Evolutionary conservation across 2,888 invertebrate species (phyloP).

Genomic region (Tachina fera): DNA sequence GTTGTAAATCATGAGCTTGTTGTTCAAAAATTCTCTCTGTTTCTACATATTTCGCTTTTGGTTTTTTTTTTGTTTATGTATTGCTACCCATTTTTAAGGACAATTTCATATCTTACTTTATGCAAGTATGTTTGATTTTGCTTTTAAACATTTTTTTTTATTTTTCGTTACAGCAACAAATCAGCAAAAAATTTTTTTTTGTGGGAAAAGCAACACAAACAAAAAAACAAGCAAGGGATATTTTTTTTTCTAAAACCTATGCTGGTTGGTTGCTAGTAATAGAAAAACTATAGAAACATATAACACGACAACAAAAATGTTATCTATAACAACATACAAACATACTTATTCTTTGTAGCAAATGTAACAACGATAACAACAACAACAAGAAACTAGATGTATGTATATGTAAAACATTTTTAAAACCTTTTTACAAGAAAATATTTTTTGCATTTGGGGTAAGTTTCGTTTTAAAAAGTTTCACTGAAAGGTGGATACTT

Average conservation of each 20-base stretch:
- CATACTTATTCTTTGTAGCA: conserved; percentile 30
- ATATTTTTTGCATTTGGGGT: conserved; percentile 4
- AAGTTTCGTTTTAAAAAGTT: not conserved
- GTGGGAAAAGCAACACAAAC: conserved; percentile 19
- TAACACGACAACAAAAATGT: conserved; percentile 38
- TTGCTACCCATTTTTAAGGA: conserved; percentile 45
- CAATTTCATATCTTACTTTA: conserved; percentile 47
- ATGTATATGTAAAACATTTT: conserved; percentile 34
- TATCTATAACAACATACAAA: conserved; percentile 59
- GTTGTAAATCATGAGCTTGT: conserved; percentile 68
- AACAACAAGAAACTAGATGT: conserved; percentile 16
- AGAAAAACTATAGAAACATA: conserved; percentile 36
- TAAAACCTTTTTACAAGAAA: conserved; percentile 29
- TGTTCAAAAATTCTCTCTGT: conserved; percentile 43
- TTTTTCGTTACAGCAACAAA: conserved; percentile 24
- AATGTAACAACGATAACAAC: conserved; percentile 26
- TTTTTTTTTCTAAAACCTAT: conserved; percentile 56
- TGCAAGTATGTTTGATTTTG: conserved; percentile 50
- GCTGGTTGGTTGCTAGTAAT: conserved; percentile 54
- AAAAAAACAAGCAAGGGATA: conserved; percentile 16
- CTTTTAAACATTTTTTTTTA: not conserved
- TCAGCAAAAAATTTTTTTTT: conserved; percentile 34
- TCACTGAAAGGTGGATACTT: not conserved
- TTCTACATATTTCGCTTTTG: not conserved
- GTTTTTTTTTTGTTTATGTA: conserved; percentile 17